Evolutionary conservation across 1,140 invertebrate species (phyloP).

Genomic region (Marisa cornuarietis): DNA sequence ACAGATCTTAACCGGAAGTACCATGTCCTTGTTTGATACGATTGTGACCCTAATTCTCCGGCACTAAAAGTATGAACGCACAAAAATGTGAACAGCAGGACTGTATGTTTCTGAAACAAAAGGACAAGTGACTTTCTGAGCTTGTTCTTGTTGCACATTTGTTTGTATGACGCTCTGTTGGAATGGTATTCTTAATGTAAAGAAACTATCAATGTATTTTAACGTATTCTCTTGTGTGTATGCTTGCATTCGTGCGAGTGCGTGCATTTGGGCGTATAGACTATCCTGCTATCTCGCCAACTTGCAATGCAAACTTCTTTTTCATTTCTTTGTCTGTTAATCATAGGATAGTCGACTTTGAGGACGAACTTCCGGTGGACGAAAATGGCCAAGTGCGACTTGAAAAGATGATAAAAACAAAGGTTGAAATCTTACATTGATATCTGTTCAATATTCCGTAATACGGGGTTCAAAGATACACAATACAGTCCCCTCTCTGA

Average conservation of each 20-base stretch:
- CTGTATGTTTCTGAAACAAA: too few relatives aligned
- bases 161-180: neutral
- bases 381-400: constrained; percentile 53
- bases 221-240: constrained; percentile 1
- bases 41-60: too few relatives aligned
- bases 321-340: constrained; percentile 4
- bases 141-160: neutral
- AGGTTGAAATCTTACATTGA: constrained; percentile 14
- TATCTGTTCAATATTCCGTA: constrained; percentile 18
- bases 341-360: constrained; percentile 53
- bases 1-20: too few relatives aligned
- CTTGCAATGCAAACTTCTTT: neutral
- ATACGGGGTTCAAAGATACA: too few relatives aligned
- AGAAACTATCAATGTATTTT: neutral
- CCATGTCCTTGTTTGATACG: too few relatives aligned
- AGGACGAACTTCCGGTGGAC: constrained; percentile 52
- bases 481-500: too few relatives aligned
- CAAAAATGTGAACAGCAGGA: too few relatives aligned
- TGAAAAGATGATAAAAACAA: constrained; percentile 46
- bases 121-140: too few relatives aligned
- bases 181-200: neutral
- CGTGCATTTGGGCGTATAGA: too few relatives aligned
- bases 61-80: too few relatives aligned
- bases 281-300: neutral
- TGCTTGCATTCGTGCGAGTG: constrained; percentile 3